Conservation (phyloP, 2,888 invertebrate genomes). For the Agrochola litura region DNA sequence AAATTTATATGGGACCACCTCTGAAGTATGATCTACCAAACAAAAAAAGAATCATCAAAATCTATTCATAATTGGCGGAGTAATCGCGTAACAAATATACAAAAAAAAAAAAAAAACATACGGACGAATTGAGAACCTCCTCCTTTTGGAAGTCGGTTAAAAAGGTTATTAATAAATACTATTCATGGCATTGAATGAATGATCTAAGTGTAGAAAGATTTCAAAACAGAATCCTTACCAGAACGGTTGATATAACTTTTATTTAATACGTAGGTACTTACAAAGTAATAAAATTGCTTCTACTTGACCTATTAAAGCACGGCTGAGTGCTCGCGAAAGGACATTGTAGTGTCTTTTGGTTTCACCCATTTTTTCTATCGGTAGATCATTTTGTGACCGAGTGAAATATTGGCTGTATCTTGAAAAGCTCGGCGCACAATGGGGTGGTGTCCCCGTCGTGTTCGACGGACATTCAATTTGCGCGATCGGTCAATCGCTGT, state of each 20-base stretch:
- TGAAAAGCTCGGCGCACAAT: conserved; percentile 84
- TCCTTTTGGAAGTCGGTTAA: no score
- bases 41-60: no score
- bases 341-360: conserved; percentile 63
- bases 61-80: no score
- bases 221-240: not conserved
- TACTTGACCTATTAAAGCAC: conserved; percentile 48
- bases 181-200: not conserved
- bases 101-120: no score
- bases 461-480: conserved; percentile 87
- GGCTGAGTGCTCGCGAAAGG: conserved; percentile 60
- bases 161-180: not conserved
- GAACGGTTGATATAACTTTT: conserved; percentile 7
- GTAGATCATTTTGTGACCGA: conserved; percentile 74
- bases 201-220: not conserved
- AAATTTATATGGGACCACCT: no score
- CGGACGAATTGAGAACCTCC: no score
- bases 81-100: no score
- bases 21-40: no score
- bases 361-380: conserved; percentile 65
- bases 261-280: conserved; percentile 9
- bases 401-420: conserved; percentile 84
- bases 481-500: conserved; percentile 87
- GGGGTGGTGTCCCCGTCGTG: conserved; percentile 79
- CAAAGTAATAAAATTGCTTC: conserved; percentile 42